Evolutionary conservation across 2,113 vertebrate species (phyloP).

Genomic region (Cercopithecus mona): DNA sequence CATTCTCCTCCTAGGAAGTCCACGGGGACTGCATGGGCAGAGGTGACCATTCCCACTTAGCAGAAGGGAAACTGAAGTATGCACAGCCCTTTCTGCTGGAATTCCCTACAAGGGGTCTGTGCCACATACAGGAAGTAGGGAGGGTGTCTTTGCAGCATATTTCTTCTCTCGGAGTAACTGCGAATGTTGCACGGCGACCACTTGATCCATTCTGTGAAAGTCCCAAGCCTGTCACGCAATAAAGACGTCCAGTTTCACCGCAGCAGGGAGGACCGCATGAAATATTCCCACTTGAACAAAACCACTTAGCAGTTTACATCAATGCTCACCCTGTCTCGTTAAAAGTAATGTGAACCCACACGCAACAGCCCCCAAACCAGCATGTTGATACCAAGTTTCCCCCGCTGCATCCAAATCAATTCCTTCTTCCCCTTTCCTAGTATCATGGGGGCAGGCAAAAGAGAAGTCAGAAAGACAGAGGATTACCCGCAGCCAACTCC

Average conservation of each 20-base stretch:
- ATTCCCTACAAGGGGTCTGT: background rate
- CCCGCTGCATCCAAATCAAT: background rate
- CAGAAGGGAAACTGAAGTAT: background rate
- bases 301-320: background rate
- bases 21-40: background rate
- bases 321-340: background rate
- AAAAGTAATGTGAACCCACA: background rate
- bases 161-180: background rate
- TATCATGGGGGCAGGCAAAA: background rate
- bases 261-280: background rate
- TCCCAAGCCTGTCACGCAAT: rapidly evolving
- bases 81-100: background rate
- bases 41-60: background rate
- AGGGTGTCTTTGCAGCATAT: rapidly evolving
- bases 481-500: background rate
- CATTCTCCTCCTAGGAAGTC: background rate
- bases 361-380: background rate
- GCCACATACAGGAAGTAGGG: background rate
- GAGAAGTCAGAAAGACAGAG: background rate
- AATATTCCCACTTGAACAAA: background rate
- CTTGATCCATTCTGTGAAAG: background rate
- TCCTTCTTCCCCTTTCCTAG: background rate
- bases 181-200: rapidly evolving
- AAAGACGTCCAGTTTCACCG: background rate
- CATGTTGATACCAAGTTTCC: background rate